Conservation (phyloP, 1,140 invertebrate genomes). For the Metaphire vulgaris region DNA sequence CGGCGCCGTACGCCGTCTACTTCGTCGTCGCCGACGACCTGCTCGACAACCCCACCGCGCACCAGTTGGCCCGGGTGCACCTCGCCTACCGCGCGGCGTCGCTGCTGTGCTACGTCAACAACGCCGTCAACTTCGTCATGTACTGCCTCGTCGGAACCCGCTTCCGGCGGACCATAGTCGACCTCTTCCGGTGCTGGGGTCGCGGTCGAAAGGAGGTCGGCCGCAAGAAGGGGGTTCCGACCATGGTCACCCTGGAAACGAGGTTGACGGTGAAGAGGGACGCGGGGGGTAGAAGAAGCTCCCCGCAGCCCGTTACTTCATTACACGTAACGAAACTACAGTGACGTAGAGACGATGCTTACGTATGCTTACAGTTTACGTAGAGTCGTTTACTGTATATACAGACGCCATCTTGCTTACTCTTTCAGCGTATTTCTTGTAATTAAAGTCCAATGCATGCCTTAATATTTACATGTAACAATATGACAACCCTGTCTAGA, state of each 20-base stretch:
- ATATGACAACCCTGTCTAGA: no score
- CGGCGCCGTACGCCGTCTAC: constrained; percentile 3
- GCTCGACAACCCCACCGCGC: not conserved
- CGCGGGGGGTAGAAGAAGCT: no score
- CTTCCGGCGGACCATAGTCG: constrained; percentile 8
- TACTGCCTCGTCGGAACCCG: constrained; percentile 9
- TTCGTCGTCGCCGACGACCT: constrained; percentile 8
- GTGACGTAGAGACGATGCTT: no score
- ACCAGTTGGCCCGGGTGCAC: not conserved
- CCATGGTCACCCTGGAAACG: not conserved
- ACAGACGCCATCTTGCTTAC: no score
- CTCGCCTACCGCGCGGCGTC: not conserved
- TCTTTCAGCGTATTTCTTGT: no score
- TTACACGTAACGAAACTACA: no score
- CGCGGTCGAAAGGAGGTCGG: not conserved
- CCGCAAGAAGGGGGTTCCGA: constrained; percentile 1
- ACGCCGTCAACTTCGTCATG: constrained; percentile 20
- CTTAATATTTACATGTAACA: no score
- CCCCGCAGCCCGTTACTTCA: no score
- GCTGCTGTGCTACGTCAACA: constrained; percentile 13
- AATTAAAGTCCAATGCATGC: no score
- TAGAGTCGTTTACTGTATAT: no score
- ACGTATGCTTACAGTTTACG: no score
- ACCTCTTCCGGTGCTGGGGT: not conserved
- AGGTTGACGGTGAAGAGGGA: not conserved